Conservation (phyloP, 2,797 vertebrate genomes). For the Cirrhinus molitorella region DNA sequence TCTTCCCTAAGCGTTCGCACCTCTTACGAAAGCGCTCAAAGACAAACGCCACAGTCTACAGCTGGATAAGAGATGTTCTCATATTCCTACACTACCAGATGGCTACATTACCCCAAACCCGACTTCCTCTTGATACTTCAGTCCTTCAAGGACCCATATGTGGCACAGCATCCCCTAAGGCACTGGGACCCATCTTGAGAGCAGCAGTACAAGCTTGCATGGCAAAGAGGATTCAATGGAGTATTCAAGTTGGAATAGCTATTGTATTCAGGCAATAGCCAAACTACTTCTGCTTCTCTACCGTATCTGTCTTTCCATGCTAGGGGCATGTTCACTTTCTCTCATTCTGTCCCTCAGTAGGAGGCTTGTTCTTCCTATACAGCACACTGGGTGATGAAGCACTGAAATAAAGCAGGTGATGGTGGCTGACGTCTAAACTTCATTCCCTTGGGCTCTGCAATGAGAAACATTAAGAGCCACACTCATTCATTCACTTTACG, state of each 20-base stretch:
- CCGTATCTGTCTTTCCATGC: conserved; percentile 14
- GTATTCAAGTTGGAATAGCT: conserved; percentile 13
- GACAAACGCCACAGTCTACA: conserved; percentile 24
- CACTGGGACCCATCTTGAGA: conserved; percentile 38
- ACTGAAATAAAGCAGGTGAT: conserved; percentile 21
- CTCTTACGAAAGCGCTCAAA: conserved; percentile 27
- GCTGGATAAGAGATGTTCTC: conserved; percentile 47
- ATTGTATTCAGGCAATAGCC: conserved; percentile 7
- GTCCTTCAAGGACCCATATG: conserved; percentile 43
- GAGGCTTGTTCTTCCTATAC: conserved; percentile 1
- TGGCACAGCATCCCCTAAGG: conserved; percentile 47
- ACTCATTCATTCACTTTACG: conserved; percentile 7
- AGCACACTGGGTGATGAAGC: conserved; percentile 20
- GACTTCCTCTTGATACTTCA: conserved; percentile 34
- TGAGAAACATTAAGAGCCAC: conserved; percentile 21
- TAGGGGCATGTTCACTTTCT: conserved; percentile 17
- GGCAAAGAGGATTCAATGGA: conserved; percentile 33
- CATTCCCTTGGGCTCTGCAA: conserved; percentile 27
- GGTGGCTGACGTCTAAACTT: conserved; percentile 17
- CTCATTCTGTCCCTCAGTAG: conserved; percentile 23
- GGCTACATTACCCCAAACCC: conserved; percentile 45
- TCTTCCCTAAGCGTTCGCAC: conserved; percentile 47
- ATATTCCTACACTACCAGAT: conserved; percentile 27
- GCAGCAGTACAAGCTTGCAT: conserved; percentile 36
- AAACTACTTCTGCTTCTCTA: conserved; percentile 4